Evolutionary conservation across 2,888 invertebrate genomes (phyloP).

Genomic region (Lasioglossum leucozonium): DNA sequence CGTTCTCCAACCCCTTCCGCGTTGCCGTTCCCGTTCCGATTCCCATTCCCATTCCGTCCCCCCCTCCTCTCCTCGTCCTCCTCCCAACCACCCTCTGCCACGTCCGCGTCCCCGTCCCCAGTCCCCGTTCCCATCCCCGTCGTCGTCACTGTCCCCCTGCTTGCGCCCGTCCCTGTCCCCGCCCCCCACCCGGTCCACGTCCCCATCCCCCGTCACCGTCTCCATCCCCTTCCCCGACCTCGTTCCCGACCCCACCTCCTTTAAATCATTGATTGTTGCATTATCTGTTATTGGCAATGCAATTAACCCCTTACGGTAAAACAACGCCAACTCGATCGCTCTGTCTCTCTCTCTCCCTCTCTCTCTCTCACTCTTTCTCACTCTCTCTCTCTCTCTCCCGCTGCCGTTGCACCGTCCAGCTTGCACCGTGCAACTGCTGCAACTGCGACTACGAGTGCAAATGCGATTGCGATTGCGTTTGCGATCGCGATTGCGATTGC

Average conservation of each 20-base stretch:
- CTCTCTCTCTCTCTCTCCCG: conserved; percentile 1
- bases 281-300: conserved; percentile 85
- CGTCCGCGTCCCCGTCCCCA: conserved; percentile 45
- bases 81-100: conserved; percentile 14
- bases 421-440: conserved; percentile 53
- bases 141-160: conserved; percentile 15
- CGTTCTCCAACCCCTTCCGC: conserved; percentile 48
- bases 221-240: conserved; percentile 32
- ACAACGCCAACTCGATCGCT: conserved; percentile 72
- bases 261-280: conserved; percentile 84
- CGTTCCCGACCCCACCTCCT: conserved; percentile 67
- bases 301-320: conserved; percentile 84
- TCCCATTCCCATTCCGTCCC: neutral
- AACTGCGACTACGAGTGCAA: conserved; percentile 56
- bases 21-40: neutral
- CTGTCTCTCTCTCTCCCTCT: conserved; percentile 15
- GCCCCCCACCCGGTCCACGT: neutral
- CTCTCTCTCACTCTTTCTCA: conserved; percentile 47
- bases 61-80: neutral
- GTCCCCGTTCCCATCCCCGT: conserved; percentile 26
- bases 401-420: conserved; percentile 39
- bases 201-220: conserved; percentile 9
- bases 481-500: conserved; percentile 36
- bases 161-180: conserved; percentile 19
- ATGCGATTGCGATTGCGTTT: conserved; percentile 35